Conservation (phyloP, 2,797 vertebrate genomes). For the Botia almorhae region DNA sequence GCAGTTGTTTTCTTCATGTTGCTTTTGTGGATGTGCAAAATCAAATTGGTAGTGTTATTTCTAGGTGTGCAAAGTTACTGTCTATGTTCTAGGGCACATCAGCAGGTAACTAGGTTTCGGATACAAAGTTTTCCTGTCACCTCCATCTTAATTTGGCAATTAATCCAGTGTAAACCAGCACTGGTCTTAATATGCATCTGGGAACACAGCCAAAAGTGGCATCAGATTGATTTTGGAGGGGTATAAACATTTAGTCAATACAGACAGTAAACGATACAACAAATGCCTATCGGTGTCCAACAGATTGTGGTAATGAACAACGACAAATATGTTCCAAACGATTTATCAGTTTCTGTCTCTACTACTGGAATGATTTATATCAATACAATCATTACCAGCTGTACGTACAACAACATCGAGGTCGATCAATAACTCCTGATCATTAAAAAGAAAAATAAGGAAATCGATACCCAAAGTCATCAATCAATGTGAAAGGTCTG, state of each 20-base stretch:
- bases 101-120: neutral
- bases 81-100: neutral
- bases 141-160: slow-evolving; percentile 22
- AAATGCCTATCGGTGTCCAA: slow-evolving; percentile 26
- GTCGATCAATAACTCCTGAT: slow-evolving; percentile 16
- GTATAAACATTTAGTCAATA: slow-evolving; percentile 25
- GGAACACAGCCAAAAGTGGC: slow-evolving; percentile 18
- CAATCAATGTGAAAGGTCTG: neutral
- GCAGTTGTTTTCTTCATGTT: too few species aligned
- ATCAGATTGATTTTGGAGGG: slow-evolving; percentile 32
- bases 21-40: too few species aligned
- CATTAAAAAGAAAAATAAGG: slow-evolving; percentile 21
- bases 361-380: slow-evolving; percentile 31
- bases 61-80: too few species aligned
- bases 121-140: neutral
- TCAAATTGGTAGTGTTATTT: too few species aligned
- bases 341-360: slow-evolving; percentile 25
- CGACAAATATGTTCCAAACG: slow-evolving; percentile 31
- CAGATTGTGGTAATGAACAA: slow-evolving; percentile 21
- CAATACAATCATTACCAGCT: slow-evolving; percentile 27
- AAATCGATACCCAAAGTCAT: slow-evolving; percentile 7
- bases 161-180: slow-evolving; percentile 19
- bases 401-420: slow-evolving; percentile 4
- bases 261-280: slow-evolving; percentile 24
- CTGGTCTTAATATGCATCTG: slow-evolving; percentile 12